Evolutionary conservation across 2,113 vertebrate genomes (phyloP).

Genomic region (Sander vitreus): DNA sequence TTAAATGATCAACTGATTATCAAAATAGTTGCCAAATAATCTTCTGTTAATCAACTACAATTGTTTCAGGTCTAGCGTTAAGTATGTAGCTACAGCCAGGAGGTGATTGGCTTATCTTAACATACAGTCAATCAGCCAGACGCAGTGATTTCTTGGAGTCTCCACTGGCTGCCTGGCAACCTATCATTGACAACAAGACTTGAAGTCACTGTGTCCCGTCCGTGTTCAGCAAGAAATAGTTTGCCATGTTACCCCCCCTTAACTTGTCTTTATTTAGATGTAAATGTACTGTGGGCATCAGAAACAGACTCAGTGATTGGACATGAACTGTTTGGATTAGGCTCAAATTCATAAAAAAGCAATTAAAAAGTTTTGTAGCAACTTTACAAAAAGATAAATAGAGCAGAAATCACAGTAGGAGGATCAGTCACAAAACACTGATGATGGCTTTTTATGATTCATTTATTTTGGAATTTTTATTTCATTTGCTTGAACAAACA

Average conservation of each 20-base stretch:
- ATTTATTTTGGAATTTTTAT: conserved; percentile 26
- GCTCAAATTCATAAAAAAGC: conserved; percentile 14
- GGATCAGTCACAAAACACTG: conserved; percentile 30
- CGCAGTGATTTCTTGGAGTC: background rate
- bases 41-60: background rate
- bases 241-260: background rate
- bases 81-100: background rate
- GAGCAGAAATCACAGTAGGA: conserved; percentile 19
- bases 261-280: conserved; percentile 6
- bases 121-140: background rate
- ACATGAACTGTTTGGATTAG: conserved; percentile 1
- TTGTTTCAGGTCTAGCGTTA: background rate
- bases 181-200: background rate
- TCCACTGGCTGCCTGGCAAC: background rate
- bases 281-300: background rate
- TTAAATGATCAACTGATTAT: background rate
- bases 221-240: background rate
- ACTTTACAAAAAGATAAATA: conserved; percentile 2
- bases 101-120: background rate
- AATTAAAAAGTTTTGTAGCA: conserved; percentile 43
- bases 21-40: background rate
- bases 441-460: conserved; percentile 37
- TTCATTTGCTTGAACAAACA: conserved; percentile 46
- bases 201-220: background rate
- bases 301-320: conserved; percentile 16